Percentiles rank a stretch among this genome's conserved stretches.
Conservation (phyloP, 2,113 vertebrate genomes). For the Uropsilus gracilis region DNA sequence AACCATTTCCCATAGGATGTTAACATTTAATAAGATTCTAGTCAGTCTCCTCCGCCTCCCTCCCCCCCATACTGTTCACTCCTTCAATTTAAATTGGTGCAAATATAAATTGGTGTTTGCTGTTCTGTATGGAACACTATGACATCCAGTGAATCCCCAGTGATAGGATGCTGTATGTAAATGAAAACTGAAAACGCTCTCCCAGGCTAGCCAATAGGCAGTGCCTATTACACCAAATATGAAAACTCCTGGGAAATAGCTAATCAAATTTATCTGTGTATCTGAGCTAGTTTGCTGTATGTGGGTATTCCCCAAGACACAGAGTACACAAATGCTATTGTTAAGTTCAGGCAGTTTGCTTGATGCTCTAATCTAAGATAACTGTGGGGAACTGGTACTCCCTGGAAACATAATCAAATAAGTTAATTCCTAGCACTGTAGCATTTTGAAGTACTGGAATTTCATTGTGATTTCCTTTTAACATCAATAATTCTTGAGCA, state of each 20-base stretch:
- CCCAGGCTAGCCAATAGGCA: neutral
- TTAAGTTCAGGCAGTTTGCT: neutral
- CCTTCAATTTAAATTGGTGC: neutral
- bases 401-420: neutral
- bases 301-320: neutral
- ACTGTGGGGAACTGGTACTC: neutral
- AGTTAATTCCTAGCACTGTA: neutral
- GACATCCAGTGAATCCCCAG: neutral
- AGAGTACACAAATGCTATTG: neutral
- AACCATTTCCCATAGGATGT: neutral
- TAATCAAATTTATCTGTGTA: neutral
- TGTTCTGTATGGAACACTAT: neutral
- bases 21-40: neutral
- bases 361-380: neutral
- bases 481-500: neutral
- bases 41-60: too few relatives aligned
- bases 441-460: neutral
- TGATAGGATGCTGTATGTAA: neutral
- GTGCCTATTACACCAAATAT: neutral
- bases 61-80: neutral
- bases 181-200: neutral
- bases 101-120: neutral
- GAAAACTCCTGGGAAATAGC: neutral
- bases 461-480: conserved; percentile 6
- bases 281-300: neutral